A percentile compares a stretch with the other conserved stretches of the same genome.
Conservation (phyloP, 2,888 invertebrate species). For the Camptogramma bilineatum region DNA sequence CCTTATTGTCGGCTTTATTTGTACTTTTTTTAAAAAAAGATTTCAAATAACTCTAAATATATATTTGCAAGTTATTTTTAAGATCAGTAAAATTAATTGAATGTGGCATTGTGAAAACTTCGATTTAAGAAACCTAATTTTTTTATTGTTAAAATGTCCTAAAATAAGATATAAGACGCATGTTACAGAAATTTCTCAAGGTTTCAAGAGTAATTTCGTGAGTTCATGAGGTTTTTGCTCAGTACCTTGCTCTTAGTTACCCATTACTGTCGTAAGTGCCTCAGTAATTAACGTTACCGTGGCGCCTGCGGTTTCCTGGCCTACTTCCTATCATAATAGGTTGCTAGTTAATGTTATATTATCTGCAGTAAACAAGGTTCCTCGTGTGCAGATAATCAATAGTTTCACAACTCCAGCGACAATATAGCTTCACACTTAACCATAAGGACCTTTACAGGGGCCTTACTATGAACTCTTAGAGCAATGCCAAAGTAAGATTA, state of each 20-base stretch:
- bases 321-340: slow-evolving; percentile 29
- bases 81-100: no score
- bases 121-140: no score
- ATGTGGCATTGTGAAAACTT: no score
- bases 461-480: no score
- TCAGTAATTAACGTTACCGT: slow-evolving; percentile 17
- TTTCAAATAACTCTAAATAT: no score
- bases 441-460: neutral
- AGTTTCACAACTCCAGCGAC: neutral
- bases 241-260: slow-evolving; percentile 3
- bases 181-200: neutral
- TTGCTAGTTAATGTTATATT: neutral
- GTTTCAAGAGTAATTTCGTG: neutral
- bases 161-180: neutral
- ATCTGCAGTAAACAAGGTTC: slow-evolving; percentile 2
- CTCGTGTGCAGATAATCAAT: neutral
- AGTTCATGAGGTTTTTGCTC: neutral
- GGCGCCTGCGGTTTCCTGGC: slow-evolving; percentile 18
- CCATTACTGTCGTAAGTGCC: slow-evolving; percentile 2
- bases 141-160: neutral
- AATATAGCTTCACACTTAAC: neutral
- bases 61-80: no score
- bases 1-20: no score
- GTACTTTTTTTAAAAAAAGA: no score
- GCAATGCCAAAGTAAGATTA: no score